phyloP scores from a whole-genome alignment of 2,113 vertebrate species.

The Dasyprocta punctata region DNA sequence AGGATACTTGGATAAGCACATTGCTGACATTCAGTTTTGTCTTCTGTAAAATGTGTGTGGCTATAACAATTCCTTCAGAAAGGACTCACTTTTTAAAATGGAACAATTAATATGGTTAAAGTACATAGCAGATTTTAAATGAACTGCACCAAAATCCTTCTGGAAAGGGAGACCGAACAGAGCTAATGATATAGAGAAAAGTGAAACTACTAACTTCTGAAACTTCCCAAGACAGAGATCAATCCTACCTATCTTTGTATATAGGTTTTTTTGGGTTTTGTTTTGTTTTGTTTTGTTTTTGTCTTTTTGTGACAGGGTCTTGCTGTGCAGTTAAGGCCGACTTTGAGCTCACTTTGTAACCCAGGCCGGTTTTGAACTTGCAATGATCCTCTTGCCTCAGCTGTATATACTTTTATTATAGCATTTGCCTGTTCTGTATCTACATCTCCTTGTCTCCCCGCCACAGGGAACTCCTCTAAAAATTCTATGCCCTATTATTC shows the following conservation, averaged over 20 bases:
- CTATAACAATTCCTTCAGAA: not conserved
- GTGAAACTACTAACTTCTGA: not conserved
- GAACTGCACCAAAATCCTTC: not conserved
- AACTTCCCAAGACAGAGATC: not conserved
- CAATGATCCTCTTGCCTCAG: no score
- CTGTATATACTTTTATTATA: not conserved
- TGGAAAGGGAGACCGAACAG: not conserved
- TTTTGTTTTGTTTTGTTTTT: no score
- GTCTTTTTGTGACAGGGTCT: no score
- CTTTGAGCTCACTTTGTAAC: no score
- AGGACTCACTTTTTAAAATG: not conserved
- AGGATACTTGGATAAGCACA: not conserved
- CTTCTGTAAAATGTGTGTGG: not conserved
- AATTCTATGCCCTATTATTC: not conserved
- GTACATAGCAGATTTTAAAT: not conserved
- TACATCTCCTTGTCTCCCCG: not conserved
- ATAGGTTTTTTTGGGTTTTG: accelerated
- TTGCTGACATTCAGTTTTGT: not conserved
- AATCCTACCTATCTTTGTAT: not conserved
- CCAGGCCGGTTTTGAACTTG: no score
- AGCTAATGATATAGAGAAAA: not conserved
- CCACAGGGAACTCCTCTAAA: not conserved
- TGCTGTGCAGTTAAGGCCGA: no score
- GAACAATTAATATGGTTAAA: not conserved
- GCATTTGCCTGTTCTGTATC: no score